Base-by-base conservation (phyloP, 2,888 invertebrate genomes). In the Caenorhabditis imperialis region DNA sequence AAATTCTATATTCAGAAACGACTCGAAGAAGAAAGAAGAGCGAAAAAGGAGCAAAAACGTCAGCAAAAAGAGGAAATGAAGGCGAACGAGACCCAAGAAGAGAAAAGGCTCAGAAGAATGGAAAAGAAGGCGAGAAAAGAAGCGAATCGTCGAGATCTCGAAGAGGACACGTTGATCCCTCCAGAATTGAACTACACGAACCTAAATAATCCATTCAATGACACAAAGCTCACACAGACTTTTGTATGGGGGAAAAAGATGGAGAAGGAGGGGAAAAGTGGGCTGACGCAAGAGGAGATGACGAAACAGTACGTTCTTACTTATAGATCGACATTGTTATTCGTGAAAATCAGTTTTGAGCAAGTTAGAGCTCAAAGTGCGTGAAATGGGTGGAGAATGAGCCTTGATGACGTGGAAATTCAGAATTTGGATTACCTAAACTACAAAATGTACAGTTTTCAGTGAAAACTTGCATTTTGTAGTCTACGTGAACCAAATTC, bases 171-270 rank as follows among this genome's bases (percentile, higher is more conserved):
- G 88, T 61, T 62, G 14, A 80, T 86, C 35, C 83, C 85, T 2
- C 67, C 80, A 3, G 92, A 96, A 74, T 89, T 90, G 74, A 81
- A 95, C 87, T 99, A 98, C 88, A 97, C 98, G 0, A 96, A 99
- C 89, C 93, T 94, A 55, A 97, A 99, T 89, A 99, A 99, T 90
- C 99, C 99, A 0, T 99, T 98, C 89, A 98, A 98, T 0, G 99
- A 99, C 91, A 94, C 94, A 0, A 95, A 95, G 85, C 91, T 99
- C 38, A 92, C 96, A 5, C 93, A 96, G 33, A 94, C 95, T 0
- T 99, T 99, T 89, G 94, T 96, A 0, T 99, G 99, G 99, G 91
- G 91, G 22, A 98, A 98, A 89, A 99, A 99, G 89, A 90, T 97
- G 50, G 93, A 96, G 67, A 94, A 95, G 85, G 95, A 97, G 87